Base-by-base conservation (phyloP, 2,888 invertebrate species). In the Aphrophora alni region DNA sequence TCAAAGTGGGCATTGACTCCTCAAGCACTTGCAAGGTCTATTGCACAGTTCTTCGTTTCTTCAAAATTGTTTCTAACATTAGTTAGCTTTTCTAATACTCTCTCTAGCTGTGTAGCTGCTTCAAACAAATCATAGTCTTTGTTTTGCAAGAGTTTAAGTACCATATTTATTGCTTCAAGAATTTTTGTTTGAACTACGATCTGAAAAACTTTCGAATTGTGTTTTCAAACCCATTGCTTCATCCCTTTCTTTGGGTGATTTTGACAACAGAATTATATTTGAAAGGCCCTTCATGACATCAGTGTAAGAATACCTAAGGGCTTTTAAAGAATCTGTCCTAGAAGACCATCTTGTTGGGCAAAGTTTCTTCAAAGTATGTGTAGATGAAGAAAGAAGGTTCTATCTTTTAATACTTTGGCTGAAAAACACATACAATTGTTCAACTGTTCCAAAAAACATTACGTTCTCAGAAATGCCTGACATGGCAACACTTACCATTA, bases 91-190 rank as follows among this genome's bases (percentile, higher is more conserved):
- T 33, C 1, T 44, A 21, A 21, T n/a, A 38, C 44, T 75, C 25
- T 75, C 26, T 38, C 75, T 75, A 44, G 5, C 44, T 17, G 10
- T 75, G 38, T n/a, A 75, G 38, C 44, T 75, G 75, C 44, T 17
- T 75, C 75, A 38, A 38, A 75, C 0, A 38, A 24, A 38, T 75
- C 75, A 75, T 38, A 75, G 25, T 44, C 8, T 75, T 75, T 25
- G 44, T 75, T 75, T 75, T 38, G 38, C 24, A 38, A 17, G 1
- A 14, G 8, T 38, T 75, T 38, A n/a, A 38, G 44, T 21, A 24
- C 0, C 75, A 26, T 17, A 33, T 26, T 75, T 33, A 72, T 28
- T 26, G 24, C 24, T 72, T 72, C 26, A 72, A 72, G 27, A 72
- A 72, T 25, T 72, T 72, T 25, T 24, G 27, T 27, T n/a, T 27